Percentiles rank a stretch among this genome's conserved stretches.
Evolutionary conservation across 2,797 vertebrate genomes (phyloP).

Genomic region (Poeciliopsis turneri): DNA sequence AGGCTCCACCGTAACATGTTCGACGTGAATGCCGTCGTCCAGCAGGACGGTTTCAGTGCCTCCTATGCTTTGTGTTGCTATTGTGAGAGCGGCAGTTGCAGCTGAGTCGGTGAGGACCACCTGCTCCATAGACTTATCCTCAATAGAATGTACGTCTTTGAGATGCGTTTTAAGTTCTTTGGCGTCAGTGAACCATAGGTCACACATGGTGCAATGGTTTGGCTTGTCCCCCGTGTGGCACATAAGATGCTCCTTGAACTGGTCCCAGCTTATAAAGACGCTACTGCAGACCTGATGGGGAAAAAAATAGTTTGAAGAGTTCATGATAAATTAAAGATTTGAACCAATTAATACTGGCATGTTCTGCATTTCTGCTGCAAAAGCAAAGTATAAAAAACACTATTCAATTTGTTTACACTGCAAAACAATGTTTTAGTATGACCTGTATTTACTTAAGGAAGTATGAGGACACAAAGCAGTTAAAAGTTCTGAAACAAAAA

Average conservation of each 20-base stretch:
- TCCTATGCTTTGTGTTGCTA: constrained; percentile 76
- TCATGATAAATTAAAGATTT: no score
- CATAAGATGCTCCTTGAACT: constrained; percentile 97
- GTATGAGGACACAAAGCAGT: neutral
- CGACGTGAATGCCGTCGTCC: constrained; percentile 85
- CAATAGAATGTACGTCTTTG: constrained; percentile 85
- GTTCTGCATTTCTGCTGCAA: neutral
- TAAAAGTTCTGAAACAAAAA: neutral
- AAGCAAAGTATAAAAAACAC: neutral
- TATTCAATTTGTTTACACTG: neutral
- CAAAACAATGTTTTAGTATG: neutral
- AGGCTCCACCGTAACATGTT: constrained; percentile 91
- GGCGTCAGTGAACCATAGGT: constrained; percentile 96
- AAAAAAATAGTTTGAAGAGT: neutral
- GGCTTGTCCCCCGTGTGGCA: constrained; percentile 97
- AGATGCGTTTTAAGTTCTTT: constrained; percentile 90
- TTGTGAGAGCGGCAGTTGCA: constrained; percentile 71
- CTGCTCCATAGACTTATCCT: constrained; percentile 80
- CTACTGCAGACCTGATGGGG: constrained; percentile 91
- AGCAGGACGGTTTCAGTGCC: constrained; percentile 86
- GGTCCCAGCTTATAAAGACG: constrained; percentile 99
- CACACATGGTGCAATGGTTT: constrained; percentile 96
- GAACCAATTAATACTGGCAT: neutral
- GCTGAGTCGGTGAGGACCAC: constrained; percentile 83
- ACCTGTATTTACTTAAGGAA: neutral